These are phyloP conservation scores for Spodoptera frugiperda DNA, from an alignment of 1,140 invertebrate species.

Conservation along the genomic window DNA sequence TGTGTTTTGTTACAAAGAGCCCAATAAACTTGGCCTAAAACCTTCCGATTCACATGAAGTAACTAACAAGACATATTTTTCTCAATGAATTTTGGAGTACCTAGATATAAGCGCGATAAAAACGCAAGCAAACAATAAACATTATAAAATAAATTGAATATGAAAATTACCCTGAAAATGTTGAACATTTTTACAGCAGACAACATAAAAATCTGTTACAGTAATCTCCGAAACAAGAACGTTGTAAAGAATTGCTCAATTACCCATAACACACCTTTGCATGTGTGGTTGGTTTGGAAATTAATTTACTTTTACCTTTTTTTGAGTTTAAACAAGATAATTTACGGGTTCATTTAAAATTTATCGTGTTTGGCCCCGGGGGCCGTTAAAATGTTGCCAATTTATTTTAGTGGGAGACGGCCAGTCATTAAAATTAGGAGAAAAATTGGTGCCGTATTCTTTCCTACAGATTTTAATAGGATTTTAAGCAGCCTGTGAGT, in stretches of 20 bases:
- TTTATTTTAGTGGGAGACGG: slow-evolving; percentile 46
- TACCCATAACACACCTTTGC: slow-evolving; percentile 57
- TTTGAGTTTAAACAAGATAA: slow-evolving; percentile 71
- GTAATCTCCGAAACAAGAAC: slow-evolving; percentile 42
- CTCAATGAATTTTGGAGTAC: no score
- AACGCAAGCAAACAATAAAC: no score
- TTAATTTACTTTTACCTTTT: slow-evolving; percentile 70
- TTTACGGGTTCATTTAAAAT: slow-evolving; percentile 74
- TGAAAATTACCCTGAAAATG: neutral
- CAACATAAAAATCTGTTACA: slow-evolving; percentile 1
- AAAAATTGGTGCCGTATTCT: slow-evolving; percentile 40
- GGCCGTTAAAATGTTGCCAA: slow-evolving; percentile 54
- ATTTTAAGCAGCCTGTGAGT: slow-evolving; percentile 24
- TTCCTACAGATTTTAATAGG: slow-evolving; percentile 36
- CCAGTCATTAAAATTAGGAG: slow-evolving; percentile 24
- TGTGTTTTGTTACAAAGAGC: slow-evolving; percentile 4
- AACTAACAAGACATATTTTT: neutral
- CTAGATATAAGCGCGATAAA: no score
- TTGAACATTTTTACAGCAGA: neutral
- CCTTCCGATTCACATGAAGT: neutral
- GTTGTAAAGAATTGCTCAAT: slow-evolving; percentile 68
- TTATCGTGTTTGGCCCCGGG: slow-evolving; percentile 61
- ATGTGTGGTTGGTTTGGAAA: slow-evolving; percentile 64
- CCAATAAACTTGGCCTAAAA: slow-evolving; percentile 18
- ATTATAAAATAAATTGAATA: neutral